Base-by-base conservation (phyloP, 1,140 invertebrate species). In the Neuroterus valhalla region DNA sequence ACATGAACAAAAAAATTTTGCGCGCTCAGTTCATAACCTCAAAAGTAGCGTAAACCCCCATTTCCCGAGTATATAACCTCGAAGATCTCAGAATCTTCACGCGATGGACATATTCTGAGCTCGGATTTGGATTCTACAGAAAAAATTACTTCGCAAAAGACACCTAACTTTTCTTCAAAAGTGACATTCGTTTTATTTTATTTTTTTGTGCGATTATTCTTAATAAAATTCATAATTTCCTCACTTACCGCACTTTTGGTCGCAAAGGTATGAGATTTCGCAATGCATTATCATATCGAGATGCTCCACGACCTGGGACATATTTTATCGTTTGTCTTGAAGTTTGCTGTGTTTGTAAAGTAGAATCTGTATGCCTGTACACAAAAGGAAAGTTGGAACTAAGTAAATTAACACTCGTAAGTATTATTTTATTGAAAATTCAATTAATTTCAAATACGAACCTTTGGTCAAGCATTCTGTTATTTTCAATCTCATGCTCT, bases 201-300 rank as follows among this genome's bases (percentile, higher is more conserved):
- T 38, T 38, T 38, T 38, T 3, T 38, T 38, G 5, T 38, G 3
- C 3, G 26, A 14, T 19, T 66, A 26, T 15, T 23, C 10, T 67
- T 10, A 1, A 48, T 23, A 69, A 42, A 46, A 10, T 46, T 44
- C 11, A 14, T 21, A 26, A 69, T 0, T 31, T 48, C 19, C 2
- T 71, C 75, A 84, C 81, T 21, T 81, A 86, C 85, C 71, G 68
- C 12, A 74, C 71, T 8, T 68, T 71, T 6, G 55, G 31, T 3
- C 85, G 83, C 66, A 85, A 23, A 12, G 84, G 85, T 68, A 86
- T 86, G 26, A 86, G 78, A 71, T 85, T 86, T 45, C 66, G 78
- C 14, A 86, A 44, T 43, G 85, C 81, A 76, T 80, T 78, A 70
- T 82, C 76, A 38, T 86, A 86, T 23, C 84, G 77, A 1, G 72